A percentile compares a stretch with the other conserved stretches of the same genome.
Evolutionary conservation across 1,140 invertebrate species (phyloP).

Genomic region (Zaprionus vittiger): DNA sequence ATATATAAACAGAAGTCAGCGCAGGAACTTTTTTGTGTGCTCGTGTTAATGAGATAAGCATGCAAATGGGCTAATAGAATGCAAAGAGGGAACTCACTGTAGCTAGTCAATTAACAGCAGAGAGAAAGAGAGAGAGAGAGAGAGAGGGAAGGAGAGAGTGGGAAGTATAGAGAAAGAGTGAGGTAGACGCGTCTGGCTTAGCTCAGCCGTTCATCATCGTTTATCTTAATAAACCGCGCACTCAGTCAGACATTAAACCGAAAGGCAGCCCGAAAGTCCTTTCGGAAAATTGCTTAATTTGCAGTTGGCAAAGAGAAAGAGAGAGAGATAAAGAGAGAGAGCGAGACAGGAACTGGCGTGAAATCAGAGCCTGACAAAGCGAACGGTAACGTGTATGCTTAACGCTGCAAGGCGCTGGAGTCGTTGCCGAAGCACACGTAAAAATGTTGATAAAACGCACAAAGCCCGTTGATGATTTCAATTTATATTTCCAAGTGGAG

Average conservation of each 20-base stretch:
- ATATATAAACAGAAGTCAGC: constrained; percentile 23
- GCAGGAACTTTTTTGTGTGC: constrained; percentile 61
- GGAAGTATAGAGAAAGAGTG: not conserved
- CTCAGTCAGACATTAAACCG: constrained; percentile 79
- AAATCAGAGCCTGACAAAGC: constrained; percentile 56
- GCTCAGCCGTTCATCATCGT: constrained; percentile 73
- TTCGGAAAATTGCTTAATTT: constrained; percentile 79
- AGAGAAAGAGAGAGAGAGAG: not conserved
- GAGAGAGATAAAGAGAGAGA: constrained; percentile 21
- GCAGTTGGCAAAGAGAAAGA: constrained; percentile 61
- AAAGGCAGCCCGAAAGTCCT: constrained; percentile 77
- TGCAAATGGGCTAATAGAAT: constrained; percentile 78
- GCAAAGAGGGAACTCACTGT: constrained; percentile 16
- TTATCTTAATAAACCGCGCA: constrained; percentile 81
- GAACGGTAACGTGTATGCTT: constrained; percentile 48
- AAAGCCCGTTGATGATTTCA: constrained; percentile 82
- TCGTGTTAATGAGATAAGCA: constrained; percentile 77
- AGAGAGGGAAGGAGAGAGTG: too few relatives aligned
- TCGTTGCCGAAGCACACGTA: constrained; percentile 62
- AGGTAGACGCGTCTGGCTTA: constrained; percentile 28
- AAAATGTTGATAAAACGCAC: constrained; percentile 83
- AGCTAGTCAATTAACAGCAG: constrained; percentile 38
- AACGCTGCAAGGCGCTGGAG: constrained; percentile 25
- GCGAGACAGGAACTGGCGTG: constrained; percentile 1
- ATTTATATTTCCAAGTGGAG: constrained; percentile 81